Percentiles rank a stretch among this genome's conserved stretches.
Evolutionary conservation across 2,888 invertebrate species (phyloP).

Genomic region (Vandiemenella viatica): DNA sequence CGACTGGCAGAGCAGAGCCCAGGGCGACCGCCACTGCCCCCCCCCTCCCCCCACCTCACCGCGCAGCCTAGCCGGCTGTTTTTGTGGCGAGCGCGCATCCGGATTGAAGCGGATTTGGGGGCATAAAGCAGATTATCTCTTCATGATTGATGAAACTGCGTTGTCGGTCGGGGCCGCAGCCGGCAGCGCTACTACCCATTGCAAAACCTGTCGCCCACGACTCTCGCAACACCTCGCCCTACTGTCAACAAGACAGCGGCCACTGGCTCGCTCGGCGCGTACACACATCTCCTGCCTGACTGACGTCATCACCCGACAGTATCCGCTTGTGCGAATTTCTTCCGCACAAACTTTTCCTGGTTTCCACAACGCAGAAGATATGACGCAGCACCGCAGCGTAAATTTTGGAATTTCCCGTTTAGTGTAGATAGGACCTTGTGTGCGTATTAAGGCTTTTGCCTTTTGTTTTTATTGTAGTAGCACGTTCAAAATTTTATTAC

Average conservation of each 20-base stretch:
- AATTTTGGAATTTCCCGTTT: no score
- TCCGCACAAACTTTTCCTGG: no score
- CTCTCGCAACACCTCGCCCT: background rate
- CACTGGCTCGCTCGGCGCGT: background rate
- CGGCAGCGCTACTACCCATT: conserved; percentile 21
- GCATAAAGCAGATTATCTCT: conserved; percentile 42
- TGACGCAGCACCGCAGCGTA: no score
- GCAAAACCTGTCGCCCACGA: conserved; percentile 8
- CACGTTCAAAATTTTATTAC: no score
- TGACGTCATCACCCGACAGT: no score
- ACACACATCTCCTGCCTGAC: background rate
- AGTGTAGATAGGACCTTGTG: no score
- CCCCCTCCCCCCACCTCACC: no score
- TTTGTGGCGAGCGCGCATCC: conserved; percentile 3
- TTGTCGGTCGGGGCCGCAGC: conserved; percentile 17
- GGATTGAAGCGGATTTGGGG: conserved; percentile 13
- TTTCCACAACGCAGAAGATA: no score
- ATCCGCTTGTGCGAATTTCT: no score
- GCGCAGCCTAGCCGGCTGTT: background rate
- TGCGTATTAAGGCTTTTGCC: no score
- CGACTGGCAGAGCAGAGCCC: background rate
- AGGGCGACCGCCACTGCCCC: background rate
- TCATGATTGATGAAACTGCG: conserved; percentile 43
- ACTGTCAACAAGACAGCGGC: no score
- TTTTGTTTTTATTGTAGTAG: no score